These are phyloP conservation scores for Siniperca obscura DNA, from an alignment of 2,797 vertebrate species.

Conservation along the genomic window DNA sequence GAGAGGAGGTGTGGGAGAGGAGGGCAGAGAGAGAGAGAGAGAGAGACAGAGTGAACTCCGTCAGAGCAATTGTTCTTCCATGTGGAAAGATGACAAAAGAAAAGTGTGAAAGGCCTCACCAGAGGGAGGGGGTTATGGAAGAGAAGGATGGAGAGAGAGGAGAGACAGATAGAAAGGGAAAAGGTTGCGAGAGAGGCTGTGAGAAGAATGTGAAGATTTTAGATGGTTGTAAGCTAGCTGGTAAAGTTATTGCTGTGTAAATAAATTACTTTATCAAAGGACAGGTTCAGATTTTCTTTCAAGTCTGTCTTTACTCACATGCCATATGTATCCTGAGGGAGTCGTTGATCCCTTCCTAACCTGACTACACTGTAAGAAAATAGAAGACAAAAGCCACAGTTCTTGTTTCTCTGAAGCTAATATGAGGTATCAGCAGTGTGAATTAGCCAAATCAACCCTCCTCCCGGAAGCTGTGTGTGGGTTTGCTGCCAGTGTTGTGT, in stretches of 20 bases:
- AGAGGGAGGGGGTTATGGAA: slow-evolving; percentile 46
- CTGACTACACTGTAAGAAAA: not conserved
- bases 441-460: not conserved
- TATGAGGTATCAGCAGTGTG: not conserved
- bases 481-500: not conserved
- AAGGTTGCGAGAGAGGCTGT: slow-evolving; percentile 28
- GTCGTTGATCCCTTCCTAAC: not conserved
- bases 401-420: slow-evolving; percentile 14
- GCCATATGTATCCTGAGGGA: not conserved
- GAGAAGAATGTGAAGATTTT: slow-evolving; percentile 51
- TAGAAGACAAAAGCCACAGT: not conserved
- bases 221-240: slow-evolving; percentile 36
- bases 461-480: too few species aligned
- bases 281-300: not conserved
- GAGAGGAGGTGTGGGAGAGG: slow-evolving; percentile 63
- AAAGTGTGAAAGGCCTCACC: slow-evolving; percentile 75
- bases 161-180: slow-evolving; percentile 30
- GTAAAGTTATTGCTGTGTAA: slow-evolving; percentile 31
- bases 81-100: slow-evolving; percentile 85
- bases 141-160: slow-evolving; percentile 40
- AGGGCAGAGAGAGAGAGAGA: slow-evolving; percentile 44
- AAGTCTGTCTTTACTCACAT: slow-evolving; percentile 8
- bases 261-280: slow-evolving; percentile 13
- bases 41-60: slow-evolving; percentile 62
- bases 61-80: slow-evolving; percentile 82